Evolutionary conservation across 2,888 invertebrate species (phyloP), one percentile per base, ranked within the genome.

Genomic region (Meta bourneti): DNA sequence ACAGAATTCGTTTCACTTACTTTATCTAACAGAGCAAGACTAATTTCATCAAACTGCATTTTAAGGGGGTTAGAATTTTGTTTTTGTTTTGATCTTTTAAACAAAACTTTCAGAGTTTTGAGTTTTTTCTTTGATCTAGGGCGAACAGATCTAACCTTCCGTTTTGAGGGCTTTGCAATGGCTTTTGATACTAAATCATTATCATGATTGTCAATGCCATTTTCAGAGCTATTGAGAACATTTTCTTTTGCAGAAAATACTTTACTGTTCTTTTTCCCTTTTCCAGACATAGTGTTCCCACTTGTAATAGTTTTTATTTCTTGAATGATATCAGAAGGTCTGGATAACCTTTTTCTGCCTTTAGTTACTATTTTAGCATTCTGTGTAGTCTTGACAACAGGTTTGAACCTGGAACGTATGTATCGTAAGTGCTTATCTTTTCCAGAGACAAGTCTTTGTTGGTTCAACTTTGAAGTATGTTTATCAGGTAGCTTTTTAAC

Each of bases 281-380:
- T 86, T 13, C n/a, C 8, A 48, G 7, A 51, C 70, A 19, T 34
- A 11, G 77, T 4, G 61, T 52, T 86, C 48, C 77, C 82, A 71
- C 82, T 78, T 20, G 83, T 91, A 20, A 87, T 87, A 78, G 87
- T 87, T 16, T 91, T 91, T 34, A 91, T 83, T 69, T 91, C 91
- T 7, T 72, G 49, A 69, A 87, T 91, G 51, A 87, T 91, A 72
- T 91, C 82, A 11, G 51, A 48, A 19, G 91, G 72, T 51, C 49
- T 82, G 8, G 75, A 81, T 52, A 70, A 49, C 7, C 54, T 78
- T 78, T 78, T 89, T 8, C 48, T 75, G 61, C 6, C 16, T 52
- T 19, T 84, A 6, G 49, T 61, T 1, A 48, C 48, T 34, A 51
- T 52, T 6, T 52, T 34, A 16, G 13, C 9, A 34, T 11, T 70